Evolutionary conservation across 23 tunicate genomes (phyloP).

Genomic region (Diplosoma virens): DNA sequence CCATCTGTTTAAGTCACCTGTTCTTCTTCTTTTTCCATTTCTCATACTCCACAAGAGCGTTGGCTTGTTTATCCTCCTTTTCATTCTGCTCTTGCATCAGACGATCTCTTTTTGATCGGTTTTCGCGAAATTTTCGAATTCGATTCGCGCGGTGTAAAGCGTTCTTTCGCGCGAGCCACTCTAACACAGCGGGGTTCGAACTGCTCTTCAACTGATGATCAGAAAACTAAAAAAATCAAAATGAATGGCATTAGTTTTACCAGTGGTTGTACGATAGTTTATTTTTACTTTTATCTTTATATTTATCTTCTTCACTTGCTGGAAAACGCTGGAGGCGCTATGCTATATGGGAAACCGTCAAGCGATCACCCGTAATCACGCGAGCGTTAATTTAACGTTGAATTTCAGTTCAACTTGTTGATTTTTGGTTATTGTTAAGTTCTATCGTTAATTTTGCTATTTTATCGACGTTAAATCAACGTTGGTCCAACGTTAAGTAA

Average conservation of each 20-base stretch:
- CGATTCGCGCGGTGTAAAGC: constrained; percentile 37
- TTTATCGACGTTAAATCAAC: too few species aligned
- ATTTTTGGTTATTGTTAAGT: too few species aligned
- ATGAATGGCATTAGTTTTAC: too few species aligned
- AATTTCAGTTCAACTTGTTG: too few species aligned
- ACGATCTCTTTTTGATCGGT: constrained; percentile 54
- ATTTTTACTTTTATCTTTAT: too few species aligned
- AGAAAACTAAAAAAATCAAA: constrained; percentile 50
- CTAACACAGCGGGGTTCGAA: constrained; percentile 66
- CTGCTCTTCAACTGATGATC: constrained; percentile 84
- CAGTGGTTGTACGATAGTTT: too few species aligned
- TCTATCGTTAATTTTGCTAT: neutral
- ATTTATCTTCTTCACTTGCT: too few species aligned
- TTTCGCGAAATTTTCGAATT: constrained; percentile 23
- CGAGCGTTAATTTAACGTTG: too few species aligned
- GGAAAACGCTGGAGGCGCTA: too few species aligned
- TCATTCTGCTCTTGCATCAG: constrained; percentile 83
- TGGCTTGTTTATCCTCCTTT: constrained; percentile 54
- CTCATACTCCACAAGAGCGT: constrained; percentile 70
- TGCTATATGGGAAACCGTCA: neutral
- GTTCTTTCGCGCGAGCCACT: constrained; percentile 70
- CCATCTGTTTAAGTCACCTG: too few species aligned
- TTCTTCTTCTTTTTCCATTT: constrained; percentile 77
- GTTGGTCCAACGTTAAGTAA: too few species aligned
- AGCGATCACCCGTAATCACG: neutral